These are phyloP conservation scores for Spodoptera exigua DNA, from an alignment of 2,888 invertebrate species.

Conservation along the genomic window DNA sequence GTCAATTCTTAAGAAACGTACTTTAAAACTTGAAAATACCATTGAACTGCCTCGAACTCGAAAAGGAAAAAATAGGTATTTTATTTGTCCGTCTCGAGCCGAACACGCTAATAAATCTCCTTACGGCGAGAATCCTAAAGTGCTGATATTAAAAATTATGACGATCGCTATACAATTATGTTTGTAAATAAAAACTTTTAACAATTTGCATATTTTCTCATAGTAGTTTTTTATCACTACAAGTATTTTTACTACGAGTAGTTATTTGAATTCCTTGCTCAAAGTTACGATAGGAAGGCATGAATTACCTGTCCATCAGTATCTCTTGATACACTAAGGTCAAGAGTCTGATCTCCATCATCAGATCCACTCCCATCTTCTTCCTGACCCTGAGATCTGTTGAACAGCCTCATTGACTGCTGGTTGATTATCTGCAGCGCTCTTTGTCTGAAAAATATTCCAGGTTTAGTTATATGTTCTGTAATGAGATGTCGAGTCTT, in stretches of 20 bases:
- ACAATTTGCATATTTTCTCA: slow-evolving; percentile 36
- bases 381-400: slow-evolving; percentile 79
- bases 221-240: slow-evolving; percentile 3
- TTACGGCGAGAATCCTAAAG: slow-evolving; percentile 29
- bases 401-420: slow-evolving; percentile 84
- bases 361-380: slow-evolving; percentile 86
- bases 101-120: slow-evolving; percentile 39
- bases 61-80: slow-evolving; percentile 49
- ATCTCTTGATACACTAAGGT: slow-evolving; percentile 86
- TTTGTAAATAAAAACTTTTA: slow-evolving; percentile 12
- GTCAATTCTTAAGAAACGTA: slow-evolving; percentile 56
- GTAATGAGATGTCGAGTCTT: too few species aligned
- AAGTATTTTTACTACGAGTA: too few species aligned
- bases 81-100: slow-evolving; percentile 27
- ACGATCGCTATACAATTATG: slow-evolving; percentile 22
- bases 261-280: too few species aligned
- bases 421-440: slow-evolving; percentile 85
- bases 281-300: too few species aligned
- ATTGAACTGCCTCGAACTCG: slow-evolving; percentile 40
- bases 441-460: slow-evolving; percentile 76
- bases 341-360: slow-evolving; percentile 87
- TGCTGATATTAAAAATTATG: slow-evolving; percentile 39
- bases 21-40: slow-evolving; percentile 48
- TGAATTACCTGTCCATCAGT: slow-evolving; percentile 84
- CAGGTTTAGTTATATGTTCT: too few species aligned